Conservation (phyloP, 2,888 invertebrate species). For the Torymus aiolomorphi region DNA sequence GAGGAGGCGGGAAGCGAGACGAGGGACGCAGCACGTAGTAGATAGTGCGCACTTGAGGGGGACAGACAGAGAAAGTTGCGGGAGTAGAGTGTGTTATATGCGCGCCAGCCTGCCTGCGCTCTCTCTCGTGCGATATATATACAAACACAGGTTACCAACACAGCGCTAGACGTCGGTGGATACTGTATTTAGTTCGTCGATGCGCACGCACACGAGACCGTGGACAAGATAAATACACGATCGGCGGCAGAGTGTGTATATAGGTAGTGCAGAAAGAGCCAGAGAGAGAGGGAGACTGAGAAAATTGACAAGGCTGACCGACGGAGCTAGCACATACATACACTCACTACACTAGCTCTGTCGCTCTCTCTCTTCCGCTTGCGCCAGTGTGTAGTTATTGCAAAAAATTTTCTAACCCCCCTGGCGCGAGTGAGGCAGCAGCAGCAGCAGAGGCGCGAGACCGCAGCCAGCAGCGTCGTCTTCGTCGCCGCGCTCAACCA, state of each 20-base stretch:
- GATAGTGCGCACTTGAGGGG: not conserved
- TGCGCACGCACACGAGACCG: conserved; percentile 1
- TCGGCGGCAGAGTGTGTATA: not conserved
- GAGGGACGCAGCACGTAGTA: no score
- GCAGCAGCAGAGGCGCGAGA: no score
- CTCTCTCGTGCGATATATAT: conserved; percentile 3
- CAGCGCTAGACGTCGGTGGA: not conserved
- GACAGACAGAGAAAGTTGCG: conserved; percentile 31
- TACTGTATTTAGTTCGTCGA: not conserved
- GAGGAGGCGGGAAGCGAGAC: no score
- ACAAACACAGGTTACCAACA: not conserved
- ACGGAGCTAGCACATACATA: conserved; percentile 4
- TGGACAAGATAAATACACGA: conserved; percentile 36
- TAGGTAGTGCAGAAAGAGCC: no score
- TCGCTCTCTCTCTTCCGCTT: conserved; percentile 32
- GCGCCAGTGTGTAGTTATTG: conserved; percentile 43
- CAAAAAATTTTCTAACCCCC: conserved; percentile 47
- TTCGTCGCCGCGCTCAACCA: not conserved
- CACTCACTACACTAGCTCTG: conserved; percentile 31
- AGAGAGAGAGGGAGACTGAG: conserved; percentile 42
- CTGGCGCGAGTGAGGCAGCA: no score
- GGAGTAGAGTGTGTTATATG: conserved; percentile 22
- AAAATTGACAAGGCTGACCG: conserved; percentile 51
- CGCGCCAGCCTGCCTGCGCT: conserved; percentile 4
- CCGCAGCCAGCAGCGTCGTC: conserved; percentile 13